Conservation (phyloP, 2,113 vertebrate genomes). For the Argyrosomus japonicus region DNA sequence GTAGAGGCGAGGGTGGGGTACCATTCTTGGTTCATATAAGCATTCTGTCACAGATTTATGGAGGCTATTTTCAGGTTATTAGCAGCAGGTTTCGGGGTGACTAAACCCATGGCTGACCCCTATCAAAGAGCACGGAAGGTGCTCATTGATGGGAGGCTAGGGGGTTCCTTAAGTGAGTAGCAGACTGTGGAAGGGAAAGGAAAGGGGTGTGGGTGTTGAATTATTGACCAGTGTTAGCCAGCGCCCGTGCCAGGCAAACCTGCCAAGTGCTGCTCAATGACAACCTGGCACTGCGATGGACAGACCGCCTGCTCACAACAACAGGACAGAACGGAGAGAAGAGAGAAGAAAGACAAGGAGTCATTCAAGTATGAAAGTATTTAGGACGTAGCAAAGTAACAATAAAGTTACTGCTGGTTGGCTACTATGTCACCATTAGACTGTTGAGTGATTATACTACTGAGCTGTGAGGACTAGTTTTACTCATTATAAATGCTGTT, state of each 20-base stretch:
- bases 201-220: not conserved
- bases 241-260: slow-evolving; percentile 75
- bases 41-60: slow-evolving; percentile 1
- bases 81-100: slow-evolving; percentile 44
- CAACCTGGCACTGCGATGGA: slow-evolving; percentile 78
- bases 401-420: not conserved
- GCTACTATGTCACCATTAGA: not conserved
- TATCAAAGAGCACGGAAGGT: not conserved
- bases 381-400: not conserved
- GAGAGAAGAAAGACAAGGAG: slow-evolving; percentile 1
- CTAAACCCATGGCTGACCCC: slow-evolving; percentile 8
- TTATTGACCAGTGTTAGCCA: slow-evolving; percentile 71
- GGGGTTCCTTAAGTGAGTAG: slow-evolving; percentile 25
- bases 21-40: not conserved
- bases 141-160: not conserved
- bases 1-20: not conserved
- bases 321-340: slow-evolving; percentile 15
- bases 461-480: not conserved
- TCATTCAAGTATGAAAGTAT: not conserved
- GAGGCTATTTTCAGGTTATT: slow-evolving; percentile 4
- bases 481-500: not conserved
- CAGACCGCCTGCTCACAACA: slow-evolving; percentile 41
- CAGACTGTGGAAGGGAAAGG: not conserved
- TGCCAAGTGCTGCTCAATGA: slow-evolving; percentile 79
- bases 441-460: not conserved